Evolutionary conservation across 2,888 invertebrate species (phyloP).

Genomic region (Papilio protenor): DNA sequence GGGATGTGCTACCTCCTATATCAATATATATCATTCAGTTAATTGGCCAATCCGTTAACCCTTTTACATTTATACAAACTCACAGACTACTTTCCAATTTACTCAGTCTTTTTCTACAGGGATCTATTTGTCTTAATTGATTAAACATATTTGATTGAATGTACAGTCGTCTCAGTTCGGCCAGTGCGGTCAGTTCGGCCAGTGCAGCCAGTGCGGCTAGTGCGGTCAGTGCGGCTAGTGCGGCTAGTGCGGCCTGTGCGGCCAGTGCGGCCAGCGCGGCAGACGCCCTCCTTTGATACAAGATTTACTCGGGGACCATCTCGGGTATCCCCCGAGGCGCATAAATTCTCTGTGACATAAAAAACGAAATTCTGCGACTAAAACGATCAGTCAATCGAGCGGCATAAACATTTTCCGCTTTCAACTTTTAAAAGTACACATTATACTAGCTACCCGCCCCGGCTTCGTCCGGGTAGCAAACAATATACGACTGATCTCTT

Average conservation of each 20-base stretch:
- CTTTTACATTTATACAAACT: background rate
- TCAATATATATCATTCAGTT: background rate
- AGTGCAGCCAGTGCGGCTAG: no score
- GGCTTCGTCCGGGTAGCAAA: no score
- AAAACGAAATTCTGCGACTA: background rate
- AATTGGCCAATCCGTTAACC: background rate
- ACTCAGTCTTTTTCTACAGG: background rate
- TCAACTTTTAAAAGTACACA: background rate
- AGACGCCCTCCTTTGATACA: background rate
- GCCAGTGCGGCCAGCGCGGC: background rate
- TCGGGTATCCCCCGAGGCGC: conserved; percentile 9
- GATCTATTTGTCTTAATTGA: background rate
- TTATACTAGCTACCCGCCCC: no score
- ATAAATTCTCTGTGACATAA: conserved; percentile 5
- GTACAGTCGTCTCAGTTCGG: no score
- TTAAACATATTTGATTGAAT: no score
- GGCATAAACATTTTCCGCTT: background rate
- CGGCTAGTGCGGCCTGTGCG: background rate
- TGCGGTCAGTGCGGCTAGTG: background rate
- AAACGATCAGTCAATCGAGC: background rate
- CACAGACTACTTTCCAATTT: background rate
- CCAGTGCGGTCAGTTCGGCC: no score
- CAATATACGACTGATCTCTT: no score
- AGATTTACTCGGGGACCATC: conserved; percentile 16
- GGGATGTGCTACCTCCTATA: no score